A percentile compares a stretch with the other conserved stretches of the same genome.
Conservation (phyloP, 2,888 invertebrate species). For the Drosophila nigritarsus region DNA sequence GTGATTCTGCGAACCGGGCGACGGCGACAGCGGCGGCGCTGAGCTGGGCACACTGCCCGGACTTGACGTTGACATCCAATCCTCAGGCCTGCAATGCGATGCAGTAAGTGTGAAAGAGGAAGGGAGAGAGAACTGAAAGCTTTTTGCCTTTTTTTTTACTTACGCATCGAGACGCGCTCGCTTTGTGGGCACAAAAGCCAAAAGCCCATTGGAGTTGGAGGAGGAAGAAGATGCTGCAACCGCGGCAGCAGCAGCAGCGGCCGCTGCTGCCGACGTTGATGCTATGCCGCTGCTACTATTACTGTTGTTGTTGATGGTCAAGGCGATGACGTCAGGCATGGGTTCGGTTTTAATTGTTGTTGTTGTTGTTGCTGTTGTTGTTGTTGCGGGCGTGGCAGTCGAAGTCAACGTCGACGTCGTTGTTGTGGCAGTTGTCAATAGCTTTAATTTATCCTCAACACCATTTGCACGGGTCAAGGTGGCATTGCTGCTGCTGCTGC, state of each 20-base stretch:
- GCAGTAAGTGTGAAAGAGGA: not conserved
- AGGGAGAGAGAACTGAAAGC: slow-evolving; percentile 1
- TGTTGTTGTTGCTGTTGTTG: slow-evolving; percentile 82
- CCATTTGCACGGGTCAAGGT: slow-evolving; percentile 65
- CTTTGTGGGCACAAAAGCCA: slow-evolving; percentile 85
- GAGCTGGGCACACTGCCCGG: slow-evolving; percentile 87
- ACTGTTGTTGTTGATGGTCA: slow-evolving; percentile 53
- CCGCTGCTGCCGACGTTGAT: slow-evolving; percentile 53
- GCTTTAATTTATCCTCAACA: slow-evolving; percentile 79
- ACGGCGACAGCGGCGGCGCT: slow-evolving; percentile 89
- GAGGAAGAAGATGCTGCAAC: slow-evolving; percentile 79
- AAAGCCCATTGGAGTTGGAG: slow-evolving; percentile 84
- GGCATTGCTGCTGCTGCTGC: slow-evolving; percentile 38
- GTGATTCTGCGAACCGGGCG: slow-evolving; percentile 87
- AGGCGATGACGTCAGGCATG: slow-evolving; percentile 81
- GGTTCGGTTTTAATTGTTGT: slow-evolving; percentile 84
- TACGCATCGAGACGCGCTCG: slow-evolving; percentile 86
- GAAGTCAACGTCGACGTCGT: slow-evolving; percentile 62
- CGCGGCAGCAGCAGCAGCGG: slow-evolving; percentile 47
- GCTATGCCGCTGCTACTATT: slow-evolving; percentile 39
- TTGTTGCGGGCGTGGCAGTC: slow-evolving; percentile 42
- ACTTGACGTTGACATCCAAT: slow-evolving; percentile 89
- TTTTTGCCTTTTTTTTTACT: slow-evolving; percentile 47
- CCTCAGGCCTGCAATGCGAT: slow-evolving; percentile 84
- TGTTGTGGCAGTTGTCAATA: slow-evolving; percentile 73